Base-by-base conservation (phyloP, 2,888 invertebrate species). In the Anoplius nigerrimus region DNA sequence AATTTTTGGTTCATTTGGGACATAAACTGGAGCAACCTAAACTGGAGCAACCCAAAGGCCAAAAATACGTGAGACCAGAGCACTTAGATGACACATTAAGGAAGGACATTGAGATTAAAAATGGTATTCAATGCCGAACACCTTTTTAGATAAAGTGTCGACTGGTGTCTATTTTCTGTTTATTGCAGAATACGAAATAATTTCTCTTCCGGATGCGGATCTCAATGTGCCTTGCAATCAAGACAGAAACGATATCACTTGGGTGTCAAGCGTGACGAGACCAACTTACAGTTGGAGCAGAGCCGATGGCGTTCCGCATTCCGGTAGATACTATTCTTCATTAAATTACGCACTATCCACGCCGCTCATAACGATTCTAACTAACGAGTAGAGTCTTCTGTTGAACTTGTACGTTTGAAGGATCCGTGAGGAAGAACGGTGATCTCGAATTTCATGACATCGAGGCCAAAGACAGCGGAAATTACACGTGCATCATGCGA, bases 201-300 rank as follows among this genome's bases (percentile, higher is more conserved):
- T 84, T 57, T 80, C 81, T 0, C 70, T 84, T 51, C 82, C 84
- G n/a, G 85, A 84, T 34, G 74, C 76, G 56, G 82, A 81, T 67
- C 73, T 85, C n/a, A 81, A 81, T 60, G 66, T 85, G 56, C 85
- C 84, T 0, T 85, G 84, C 61, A 82, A 79, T 74, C 79, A 70
- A 43, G 81, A 82, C 20, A 75, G 73, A 2, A 79, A 82, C 22
- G 82, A 82, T 46, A 71, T 82, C 53, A 78, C 77, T 13, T 81
- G 81, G 81, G 69, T 81, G 43, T 78, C 82, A 56, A 82, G 80
- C 45, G 76, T 80, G 27, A 81, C 71, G 63, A 72, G 76, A 53
- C 80, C 82, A 13, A 84, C 81, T 75, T 85, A 84, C 46, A 80
- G 79, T 18, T 85, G 85, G 85, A 75, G 59, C 24, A 78, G 83